Evolutionary conservation across 2,113 vertebrate genomes (phyloP).

Genomic region (Procapra przewalskii): DNA sequence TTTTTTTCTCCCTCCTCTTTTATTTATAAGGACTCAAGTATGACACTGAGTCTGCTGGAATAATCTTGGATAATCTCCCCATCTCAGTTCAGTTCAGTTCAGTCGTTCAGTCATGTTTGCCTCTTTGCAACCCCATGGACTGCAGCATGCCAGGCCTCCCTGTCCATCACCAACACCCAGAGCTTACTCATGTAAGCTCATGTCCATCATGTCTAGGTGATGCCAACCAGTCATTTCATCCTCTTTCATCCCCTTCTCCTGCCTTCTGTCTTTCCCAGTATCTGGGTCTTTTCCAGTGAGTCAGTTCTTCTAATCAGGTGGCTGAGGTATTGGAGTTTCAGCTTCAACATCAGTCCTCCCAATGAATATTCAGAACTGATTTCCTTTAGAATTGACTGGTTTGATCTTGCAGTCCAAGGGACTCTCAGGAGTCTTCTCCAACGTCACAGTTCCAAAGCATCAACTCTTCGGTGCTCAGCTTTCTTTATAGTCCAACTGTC

Average conservation of each 20-base stretch:
- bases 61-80: neutral
- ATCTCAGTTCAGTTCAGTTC: neutral
- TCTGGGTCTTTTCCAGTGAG: neutral
- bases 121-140: neutral
- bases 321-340: neutral
- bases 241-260: neutral
- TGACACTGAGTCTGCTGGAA: neutral
- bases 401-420: neutral
- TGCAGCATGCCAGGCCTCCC: neutral
- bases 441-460: neutral
- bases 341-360: neutral
- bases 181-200: neutral
- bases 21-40: neutral
- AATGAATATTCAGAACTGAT: neutral
- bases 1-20: neutral
- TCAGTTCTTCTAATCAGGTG: neutral
- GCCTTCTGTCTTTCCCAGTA: neutral
- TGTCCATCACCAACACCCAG: neutral
- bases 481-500: neutral
- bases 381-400: neutral
- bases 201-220: neutral
- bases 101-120: neutral
- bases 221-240: neutral
- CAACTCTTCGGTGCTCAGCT: neutral
- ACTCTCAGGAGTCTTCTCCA: neutral